Evolutionary conservation across 2,797 vertebrate species (phyloP).

Genomic region (Necrosyrtes monachus): DNA sequence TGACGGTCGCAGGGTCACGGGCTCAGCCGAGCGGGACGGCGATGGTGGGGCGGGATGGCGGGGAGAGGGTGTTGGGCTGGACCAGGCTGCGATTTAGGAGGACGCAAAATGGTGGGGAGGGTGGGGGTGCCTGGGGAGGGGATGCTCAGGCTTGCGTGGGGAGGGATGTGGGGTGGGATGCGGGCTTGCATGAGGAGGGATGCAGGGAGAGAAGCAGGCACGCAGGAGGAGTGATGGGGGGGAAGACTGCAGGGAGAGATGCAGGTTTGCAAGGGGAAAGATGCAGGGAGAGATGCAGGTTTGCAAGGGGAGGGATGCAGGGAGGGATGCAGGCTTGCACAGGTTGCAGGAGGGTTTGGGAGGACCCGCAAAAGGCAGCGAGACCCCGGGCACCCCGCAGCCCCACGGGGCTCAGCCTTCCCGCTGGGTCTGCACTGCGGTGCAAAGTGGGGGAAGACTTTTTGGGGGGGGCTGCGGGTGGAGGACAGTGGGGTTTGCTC

Average conservation of each 20-base stretch:
- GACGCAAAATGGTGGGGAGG: accelerated
- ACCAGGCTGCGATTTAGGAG: neutral
- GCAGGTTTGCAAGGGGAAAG: too few species aligned
- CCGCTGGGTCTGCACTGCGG: neutral
- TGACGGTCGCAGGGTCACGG: neutral
- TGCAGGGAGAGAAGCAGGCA: neutral
- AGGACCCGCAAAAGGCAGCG: neutral
- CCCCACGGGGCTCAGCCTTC: neutral
- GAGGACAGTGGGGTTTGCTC: neutral
- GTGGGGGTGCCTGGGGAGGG: neutral
- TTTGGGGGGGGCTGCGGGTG: neutral
- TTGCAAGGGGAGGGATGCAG: too few species aligned
- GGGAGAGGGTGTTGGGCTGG: too few species aligned
- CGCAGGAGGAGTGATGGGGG: neutral
- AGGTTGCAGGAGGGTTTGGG: neutral
- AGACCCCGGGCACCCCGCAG: neutral
- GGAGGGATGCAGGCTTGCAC: neutral
- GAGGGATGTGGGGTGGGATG: neutral
- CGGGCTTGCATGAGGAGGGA: neutral
- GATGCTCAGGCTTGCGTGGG: neutral
- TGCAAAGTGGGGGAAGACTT: accelerated
- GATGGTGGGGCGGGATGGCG: accelerated
- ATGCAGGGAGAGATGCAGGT: too few species aligned
- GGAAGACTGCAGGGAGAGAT: neutral
- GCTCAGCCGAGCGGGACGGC: neutral